Conservation (phyloP, 2,113 vertebrate genomes). For the Todiramphus chloris region DNA sequence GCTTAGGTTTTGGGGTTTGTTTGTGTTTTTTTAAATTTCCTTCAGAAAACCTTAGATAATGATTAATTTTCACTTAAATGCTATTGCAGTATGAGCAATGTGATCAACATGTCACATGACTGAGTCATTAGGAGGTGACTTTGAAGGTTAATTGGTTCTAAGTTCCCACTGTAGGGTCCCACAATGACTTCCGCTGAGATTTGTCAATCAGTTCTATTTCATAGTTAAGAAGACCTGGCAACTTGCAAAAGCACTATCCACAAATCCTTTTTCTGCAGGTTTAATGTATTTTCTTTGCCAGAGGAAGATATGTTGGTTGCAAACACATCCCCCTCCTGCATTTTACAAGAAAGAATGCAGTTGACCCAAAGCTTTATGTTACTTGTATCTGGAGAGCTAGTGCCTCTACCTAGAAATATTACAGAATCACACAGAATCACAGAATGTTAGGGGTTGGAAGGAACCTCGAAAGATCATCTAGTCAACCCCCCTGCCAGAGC, state of each 20-base stretch:
- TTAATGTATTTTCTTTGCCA: neutral
- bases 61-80: neutral
- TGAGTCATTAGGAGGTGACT: neutral
- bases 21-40: neutral
- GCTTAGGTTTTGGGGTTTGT: neutral
- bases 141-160: constrained; percentile 41
- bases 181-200: constrained; percentile 32
- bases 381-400: neutral
- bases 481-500: too few species aligned
- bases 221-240: neutral
- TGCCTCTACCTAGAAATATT: neutral
- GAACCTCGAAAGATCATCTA: too few species aligned
- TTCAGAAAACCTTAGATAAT: constrained; percentile 1
- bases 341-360: neutral
- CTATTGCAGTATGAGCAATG: neutral
- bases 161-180: neutral
- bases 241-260: neutral
- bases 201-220: neutral
- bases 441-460: too few species aligned
- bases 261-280: neutral
- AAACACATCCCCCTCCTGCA: neutral
- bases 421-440: too few species aligned
- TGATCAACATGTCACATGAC: neutral
- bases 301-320: neutral
- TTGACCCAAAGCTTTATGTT: neutral